Percentiles rank a stretch among this genome's conserved stretches.
These are phyloP conservation scores for Otus sunia DNA, from an alignment of 2,113 vertebrate species.

Conservation along the genomic window DNA sequence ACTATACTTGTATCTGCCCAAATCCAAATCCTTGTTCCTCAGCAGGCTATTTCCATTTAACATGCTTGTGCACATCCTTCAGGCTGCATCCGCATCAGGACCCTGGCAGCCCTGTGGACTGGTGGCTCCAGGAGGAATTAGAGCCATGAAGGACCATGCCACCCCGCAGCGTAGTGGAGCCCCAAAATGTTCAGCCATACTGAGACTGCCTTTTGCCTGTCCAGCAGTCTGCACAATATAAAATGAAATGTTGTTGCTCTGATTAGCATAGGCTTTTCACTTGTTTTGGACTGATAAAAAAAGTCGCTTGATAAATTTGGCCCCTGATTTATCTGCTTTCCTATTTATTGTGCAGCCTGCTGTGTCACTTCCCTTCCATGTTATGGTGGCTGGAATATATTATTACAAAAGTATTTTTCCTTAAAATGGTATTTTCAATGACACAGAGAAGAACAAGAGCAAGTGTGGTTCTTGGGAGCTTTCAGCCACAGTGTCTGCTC, in stretches of 20 bases:
- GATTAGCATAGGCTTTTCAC: neutral
- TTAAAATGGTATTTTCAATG: neutral
- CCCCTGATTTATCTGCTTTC: neutral
- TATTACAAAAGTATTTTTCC: neutral
- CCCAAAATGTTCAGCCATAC: neutral
- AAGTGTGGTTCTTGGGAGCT: neutral
- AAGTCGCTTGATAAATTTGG: neutral
- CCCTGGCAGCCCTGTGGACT: fast-evolving
- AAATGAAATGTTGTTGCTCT: neutral
- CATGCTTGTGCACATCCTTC: neutral
- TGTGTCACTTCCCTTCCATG: neutral
- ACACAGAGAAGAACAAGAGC: neutral
- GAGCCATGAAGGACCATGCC: neutral
- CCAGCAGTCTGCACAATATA: neutral
- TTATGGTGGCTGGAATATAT: neutral
- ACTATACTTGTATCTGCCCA: fast-evolving
- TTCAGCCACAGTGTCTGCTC: neutral
- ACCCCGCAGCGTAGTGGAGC: fast-evolving
- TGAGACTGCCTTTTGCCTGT: fast-evolving
- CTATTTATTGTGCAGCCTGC: neutral
- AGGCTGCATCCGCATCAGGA: neutral
- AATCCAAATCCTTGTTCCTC: neutral
- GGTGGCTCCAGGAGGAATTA: neutral
- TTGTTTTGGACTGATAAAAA: neutral
- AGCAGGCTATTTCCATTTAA: neutral